A percentile compares a stretch with the other conserved stretches of the same genome.
Evolutionary conservation across 2,888 invertebrate genomes (phyloP).

Genomic region (Cylindroiulus punctatus): DNA sequence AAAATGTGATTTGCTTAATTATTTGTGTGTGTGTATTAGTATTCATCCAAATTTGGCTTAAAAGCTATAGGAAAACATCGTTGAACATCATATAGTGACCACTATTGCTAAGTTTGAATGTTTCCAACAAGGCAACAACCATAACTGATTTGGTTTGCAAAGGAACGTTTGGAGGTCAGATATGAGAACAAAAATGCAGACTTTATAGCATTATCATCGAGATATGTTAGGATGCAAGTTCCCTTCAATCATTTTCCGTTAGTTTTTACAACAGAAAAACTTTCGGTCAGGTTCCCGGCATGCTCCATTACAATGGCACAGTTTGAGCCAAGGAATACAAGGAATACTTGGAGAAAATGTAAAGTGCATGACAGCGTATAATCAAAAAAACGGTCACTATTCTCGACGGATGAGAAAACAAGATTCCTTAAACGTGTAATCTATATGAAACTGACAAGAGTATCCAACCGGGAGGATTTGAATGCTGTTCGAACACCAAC

Average conservation of each 20-base stretch:
- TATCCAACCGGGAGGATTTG: neutral
- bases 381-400: neutral
- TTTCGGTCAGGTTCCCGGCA: neutral
- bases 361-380: constrained; percentile 21
- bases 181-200: neutral
- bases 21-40: too few species aligned
- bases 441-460: constrained; percentile 31
- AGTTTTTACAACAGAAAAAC: neutral
- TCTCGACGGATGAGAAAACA: constrained; percentile 25
- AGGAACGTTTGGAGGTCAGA: too few species aligned
- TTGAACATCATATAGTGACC: too few species aligned
- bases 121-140: too few species aligned
- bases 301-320: neutral
- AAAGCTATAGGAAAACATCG: too few species aligned
- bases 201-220: neutral
- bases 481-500: neutral
- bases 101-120: too few species aligned
- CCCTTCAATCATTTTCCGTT: neutral
- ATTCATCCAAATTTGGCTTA: too few species aligned
- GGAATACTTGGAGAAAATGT: neutral
- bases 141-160: too few species aligned
- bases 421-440: constrained; percentile 34
- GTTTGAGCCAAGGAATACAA: neutral
- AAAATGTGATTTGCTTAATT: too few species aligned
- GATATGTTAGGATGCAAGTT: neutral